phyloP scores from a whole-genome alignment of 2,888 invertebrate genomes.

The Athalia circularis region DNA sequence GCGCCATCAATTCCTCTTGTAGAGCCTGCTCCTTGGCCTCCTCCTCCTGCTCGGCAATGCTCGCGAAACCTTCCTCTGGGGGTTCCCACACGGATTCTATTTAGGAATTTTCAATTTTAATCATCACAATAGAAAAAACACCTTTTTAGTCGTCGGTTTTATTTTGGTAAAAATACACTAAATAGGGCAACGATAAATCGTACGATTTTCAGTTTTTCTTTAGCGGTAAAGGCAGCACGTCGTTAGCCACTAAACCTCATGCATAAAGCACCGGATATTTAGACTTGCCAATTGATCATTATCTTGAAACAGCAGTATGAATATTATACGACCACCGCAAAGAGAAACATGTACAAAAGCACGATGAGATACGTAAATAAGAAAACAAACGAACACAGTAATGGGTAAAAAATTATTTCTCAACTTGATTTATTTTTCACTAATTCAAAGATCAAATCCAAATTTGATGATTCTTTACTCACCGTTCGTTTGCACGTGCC shows the following conservation, averaged over 20 bases:
- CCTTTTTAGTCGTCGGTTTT: no score
- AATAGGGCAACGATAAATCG: background rate
- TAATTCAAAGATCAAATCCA: background rate
- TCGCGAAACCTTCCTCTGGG: slow-evolving; percentile 84
- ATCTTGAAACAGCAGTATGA: background rate
- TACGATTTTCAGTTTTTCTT: background rate
- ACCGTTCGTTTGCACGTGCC: slow-evolving; percentile 91
- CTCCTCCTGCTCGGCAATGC: slow-evolving; percentile 80
- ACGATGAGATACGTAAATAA: background rate
- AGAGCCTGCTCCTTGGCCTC: slow-evolving; percentile 75
- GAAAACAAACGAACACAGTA: background rate
- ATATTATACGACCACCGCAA: no score
- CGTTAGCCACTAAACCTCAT: background rate
- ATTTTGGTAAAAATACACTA: background rate
- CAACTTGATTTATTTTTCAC: no score
- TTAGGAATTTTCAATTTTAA: slow-evolving; percentile 58
- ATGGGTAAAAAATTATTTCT: no score
- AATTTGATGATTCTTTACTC: slow-evolving; percentile 52
- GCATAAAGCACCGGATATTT: background rate
- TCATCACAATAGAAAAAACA: background rate
- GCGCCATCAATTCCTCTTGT: slow-evolving; percentile 73
- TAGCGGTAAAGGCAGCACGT: background rate
- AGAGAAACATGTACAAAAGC: no score
- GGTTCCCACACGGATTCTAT: slow-evolving; percentile 86
- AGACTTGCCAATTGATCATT: background rate